Percentiles rank a stretch among this genome's conserved stretches.
These are phyloP conservation scores for Lucilia cuprina DNA, from an alignment of 1,140 invertebrate genomes.

Conservation along the genomic window DNA sequence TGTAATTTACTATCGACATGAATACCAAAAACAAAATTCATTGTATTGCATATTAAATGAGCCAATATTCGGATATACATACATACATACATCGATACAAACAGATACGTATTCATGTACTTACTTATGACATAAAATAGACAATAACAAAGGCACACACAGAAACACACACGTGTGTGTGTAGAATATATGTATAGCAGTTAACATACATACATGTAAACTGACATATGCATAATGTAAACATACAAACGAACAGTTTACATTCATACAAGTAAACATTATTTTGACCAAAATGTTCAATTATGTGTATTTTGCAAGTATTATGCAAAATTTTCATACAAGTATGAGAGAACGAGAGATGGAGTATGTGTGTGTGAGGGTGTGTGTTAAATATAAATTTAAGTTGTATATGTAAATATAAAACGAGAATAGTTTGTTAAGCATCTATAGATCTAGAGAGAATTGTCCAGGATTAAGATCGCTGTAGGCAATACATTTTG, in stretches of 20 bases:
- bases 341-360: too few species aligned
- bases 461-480: too few species aligned
- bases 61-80: not conserved
- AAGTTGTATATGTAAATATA: too few species aligned
- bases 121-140: not conserved
- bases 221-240: too few species aligned
- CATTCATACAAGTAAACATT: not conserved
- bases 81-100: not conserved
- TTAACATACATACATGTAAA: too few species aligned
- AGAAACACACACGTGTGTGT: too few species aligned
- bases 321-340: not conserved
- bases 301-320: slow-evolving; percentile 12
- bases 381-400: too few species aligned
- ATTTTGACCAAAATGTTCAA: slow-evolving; percentile 14
- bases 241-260: not conserved
- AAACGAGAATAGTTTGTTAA: too few species aligned
- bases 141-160: not conserved
- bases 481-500: too few species aligned
- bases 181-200: not conserved
- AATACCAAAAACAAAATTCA: not conserved
- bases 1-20: slow-evolving; percentile 7
- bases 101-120: too few species aligned
- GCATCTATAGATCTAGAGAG: too few species aligned
- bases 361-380: too few species aligned
- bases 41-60: slow-evolving; percentile 5